phyloP scores from a whole-genome alignment of 2,113 vertebrate genomes.

The Corynorhinus townsendii region DNA sequence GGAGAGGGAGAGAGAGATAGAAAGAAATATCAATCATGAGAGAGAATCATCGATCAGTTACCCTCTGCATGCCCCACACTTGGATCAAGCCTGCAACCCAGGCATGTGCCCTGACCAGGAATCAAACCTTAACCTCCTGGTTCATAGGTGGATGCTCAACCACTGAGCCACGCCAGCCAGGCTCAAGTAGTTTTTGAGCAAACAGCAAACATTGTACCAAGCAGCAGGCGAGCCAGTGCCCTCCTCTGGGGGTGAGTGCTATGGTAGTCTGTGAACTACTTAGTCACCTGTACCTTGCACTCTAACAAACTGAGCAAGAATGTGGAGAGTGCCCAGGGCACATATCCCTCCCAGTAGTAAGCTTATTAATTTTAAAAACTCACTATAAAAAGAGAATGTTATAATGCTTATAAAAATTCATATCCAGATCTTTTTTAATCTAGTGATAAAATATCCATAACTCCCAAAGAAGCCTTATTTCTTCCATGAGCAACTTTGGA shows the following conservation, averaged over 20 bases:
- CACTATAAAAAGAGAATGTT: neutral
- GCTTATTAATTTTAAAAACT: neutral
- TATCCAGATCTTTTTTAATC: neutral
- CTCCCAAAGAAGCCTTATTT: neutral
- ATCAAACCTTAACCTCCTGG: too few species aligned
- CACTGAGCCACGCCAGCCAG: too few species aligned
- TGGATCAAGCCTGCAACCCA: too few species aligned
- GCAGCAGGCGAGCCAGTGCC: too few species aligned
- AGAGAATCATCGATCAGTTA: too few species aligned
- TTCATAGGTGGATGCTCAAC: too few species aligned
- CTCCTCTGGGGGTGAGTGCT: too few species aligned
- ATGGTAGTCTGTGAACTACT: neutral
- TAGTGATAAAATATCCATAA: neutral
- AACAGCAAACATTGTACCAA: accelerated
- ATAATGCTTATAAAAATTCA: neutral
- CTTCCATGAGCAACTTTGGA: neutral
- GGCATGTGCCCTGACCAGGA: too few species aligned
- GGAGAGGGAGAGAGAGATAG: too few species aligned
- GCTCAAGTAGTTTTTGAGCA: neutral
- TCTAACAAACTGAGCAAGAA: neutral
- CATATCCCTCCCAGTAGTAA: neutral
- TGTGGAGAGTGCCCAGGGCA: neutral
- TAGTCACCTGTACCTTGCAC: accelerated
- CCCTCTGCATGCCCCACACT: too few species aligned
- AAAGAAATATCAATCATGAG: too few species aligned